Evolutionary conservation across 2,888 invertebrate genomes (phyloP), one percentile per base, ranked within the genome.

Genomic region (Unio delphinus): DNA sequence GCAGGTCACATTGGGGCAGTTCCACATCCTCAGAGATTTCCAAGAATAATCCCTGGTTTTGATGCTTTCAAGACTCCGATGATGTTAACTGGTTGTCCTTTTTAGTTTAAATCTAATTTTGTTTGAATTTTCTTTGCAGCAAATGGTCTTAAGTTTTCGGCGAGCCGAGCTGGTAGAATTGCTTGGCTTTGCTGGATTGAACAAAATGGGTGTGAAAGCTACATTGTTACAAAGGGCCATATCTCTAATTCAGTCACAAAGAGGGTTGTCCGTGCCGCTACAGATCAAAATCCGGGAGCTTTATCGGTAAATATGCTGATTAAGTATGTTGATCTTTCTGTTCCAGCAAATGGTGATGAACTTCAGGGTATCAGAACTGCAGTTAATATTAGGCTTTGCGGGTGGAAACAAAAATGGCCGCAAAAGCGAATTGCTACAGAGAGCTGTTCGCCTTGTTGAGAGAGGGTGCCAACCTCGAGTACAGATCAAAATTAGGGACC

Each of bases 301-400:
- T 57, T 93, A 94, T 89, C 93, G 93, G 91, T 89, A 81, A 79
- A 68, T 77, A 75, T 65, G 57, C 7, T 57, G 55, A 55, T 23
- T 34, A 57, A 30, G 54, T 63, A n/a, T 62, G 30, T 54, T 65
- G 56, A 65, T 69, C 67, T 79, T 75, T 69, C 69, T 70, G 65
- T 84, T 86, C 65, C 85, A 91, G 90, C 87, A 88, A 79, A 92
- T 93, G 92, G 89, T 93, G 65, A 87, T 93, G 90, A 93, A 92
- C 88, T 95, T 95, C 91, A 93, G 95, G 86, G 95, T 95, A 83
- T 94, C 94, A 89, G 95, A 95, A 91, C 93, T 96, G 88, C 95
- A 95, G 92, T 94, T 94, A 91, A 91, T 96, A 88, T 92, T 95
- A 88, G 94, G 94, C 86, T 95, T 93, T 91, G 94, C 95, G 83